A percentile compares a stretch with the other conserved stretches of the same genome.
Conservation (phyloP, 2,797 vertebrate species). For the Myotis pilosus region DNA sequence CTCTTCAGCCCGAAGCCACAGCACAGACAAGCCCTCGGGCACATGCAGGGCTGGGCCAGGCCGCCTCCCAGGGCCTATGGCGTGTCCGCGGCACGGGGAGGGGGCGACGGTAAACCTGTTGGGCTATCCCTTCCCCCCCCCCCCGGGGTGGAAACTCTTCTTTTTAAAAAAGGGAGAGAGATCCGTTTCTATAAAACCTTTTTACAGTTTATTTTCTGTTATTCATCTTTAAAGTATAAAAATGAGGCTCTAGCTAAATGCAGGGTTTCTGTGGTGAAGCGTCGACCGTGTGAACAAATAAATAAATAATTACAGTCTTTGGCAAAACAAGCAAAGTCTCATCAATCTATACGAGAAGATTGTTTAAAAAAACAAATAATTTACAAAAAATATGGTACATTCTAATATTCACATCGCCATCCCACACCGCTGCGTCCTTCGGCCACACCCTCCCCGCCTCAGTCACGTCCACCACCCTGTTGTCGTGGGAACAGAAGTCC, state of each 20-base stretch:
- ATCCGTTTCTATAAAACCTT: slow-evolving; percentile 82
- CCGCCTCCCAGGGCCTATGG: background rate
- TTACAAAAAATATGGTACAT: slow-evolving; percentile 97
- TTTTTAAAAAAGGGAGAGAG: slow-evolving; percentile 81
- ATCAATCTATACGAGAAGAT: slow-evolving; percentile 77
- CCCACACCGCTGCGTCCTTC: slow-evolving; percentile 76
- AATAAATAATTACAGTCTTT: slow-evolving; percentile 98
- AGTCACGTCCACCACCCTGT: slow-evolving; percentile 53
- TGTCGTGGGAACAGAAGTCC: slow-evolving; percentile 75
- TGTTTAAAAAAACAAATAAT: slow-evolving; percentile 89
- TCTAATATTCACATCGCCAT: slow-evolving; percentile 96
- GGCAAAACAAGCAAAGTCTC: slow-evolving; percentile 86
- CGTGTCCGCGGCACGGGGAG: background rate
- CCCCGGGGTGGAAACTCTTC: slow-evolving; percentile 43
- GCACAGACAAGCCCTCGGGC: background rate
- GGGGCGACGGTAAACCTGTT: accelerated
- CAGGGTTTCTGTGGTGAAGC: slow-evolving; percentile 85
- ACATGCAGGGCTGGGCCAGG: no score
- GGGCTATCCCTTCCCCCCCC: background rate
- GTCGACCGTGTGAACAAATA: slow-evolving; percentile 96
- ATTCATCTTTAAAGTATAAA: slow-evolving; percentile 81
- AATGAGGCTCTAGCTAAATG: slow-evolving; percentile 83
- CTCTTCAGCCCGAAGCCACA: accelerated
- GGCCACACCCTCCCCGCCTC: slow-evolving; percentile 70
- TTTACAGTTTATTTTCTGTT: slow-evolving; percentile 87